phyloP scores from a whole-genome alignment of 2,797 vertebrate genomes.

The Girardinus metallicus region DNA sequence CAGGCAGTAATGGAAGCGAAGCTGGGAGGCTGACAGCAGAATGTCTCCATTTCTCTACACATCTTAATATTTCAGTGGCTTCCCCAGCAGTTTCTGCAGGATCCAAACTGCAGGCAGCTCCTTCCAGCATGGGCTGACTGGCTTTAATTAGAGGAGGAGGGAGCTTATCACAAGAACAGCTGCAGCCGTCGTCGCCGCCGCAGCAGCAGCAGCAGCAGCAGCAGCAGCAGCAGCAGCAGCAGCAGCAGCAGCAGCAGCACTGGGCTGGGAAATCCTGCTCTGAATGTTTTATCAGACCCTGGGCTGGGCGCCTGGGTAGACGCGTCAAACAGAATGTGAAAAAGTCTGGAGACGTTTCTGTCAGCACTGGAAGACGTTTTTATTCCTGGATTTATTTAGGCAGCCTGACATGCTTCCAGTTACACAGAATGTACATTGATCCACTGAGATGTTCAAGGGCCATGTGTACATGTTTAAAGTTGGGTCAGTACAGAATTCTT shows the following conservation, averaged over 20 bases:
- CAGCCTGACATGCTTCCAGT: background rate
- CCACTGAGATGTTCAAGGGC: background rate
- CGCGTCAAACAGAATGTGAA: constrained; percentile 78
- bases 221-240: too few species aligned
- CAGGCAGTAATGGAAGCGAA: constrained; percentile 49
- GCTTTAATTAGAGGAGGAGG: constrained; percentile 66
- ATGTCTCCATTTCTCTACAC: constrained; percentile 66
- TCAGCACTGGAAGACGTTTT: constrained; percentile 50
- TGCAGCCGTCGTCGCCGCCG: background rate
- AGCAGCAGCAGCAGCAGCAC: constrained; percentile 23
- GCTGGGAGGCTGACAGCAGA: constrained; percentile 66
- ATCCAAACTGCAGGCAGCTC: constrained; percentile 56
- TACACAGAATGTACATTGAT: constrained; percentile 6
- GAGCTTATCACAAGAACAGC: constrained; percentile 62
- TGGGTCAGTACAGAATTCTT: constrained; percentile 19
- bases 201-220: too few species aligned
- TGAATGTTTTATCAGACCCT: constrained; percentile 87
- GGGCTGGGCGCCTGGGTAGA: constrained; percentile 67
- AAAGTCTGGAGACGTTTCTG: constrained; percentile 32
- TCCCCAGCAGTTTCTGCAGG: constrained; percentile 48
- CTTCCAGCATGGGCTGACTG: constrained; percentile 45
- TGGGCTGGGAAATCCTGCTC: constrained; percentile 70
- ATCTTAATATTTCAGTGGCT: constrained; percentile 79
- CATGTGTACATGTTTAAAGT: constrained; percentile 7
- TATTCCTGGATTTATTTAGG: constrained; percentile 41